Evolutionary conservation across 2,797 vertebrate genomes (phyloP).

Genomic region (Diceros bicornis): DNA sequence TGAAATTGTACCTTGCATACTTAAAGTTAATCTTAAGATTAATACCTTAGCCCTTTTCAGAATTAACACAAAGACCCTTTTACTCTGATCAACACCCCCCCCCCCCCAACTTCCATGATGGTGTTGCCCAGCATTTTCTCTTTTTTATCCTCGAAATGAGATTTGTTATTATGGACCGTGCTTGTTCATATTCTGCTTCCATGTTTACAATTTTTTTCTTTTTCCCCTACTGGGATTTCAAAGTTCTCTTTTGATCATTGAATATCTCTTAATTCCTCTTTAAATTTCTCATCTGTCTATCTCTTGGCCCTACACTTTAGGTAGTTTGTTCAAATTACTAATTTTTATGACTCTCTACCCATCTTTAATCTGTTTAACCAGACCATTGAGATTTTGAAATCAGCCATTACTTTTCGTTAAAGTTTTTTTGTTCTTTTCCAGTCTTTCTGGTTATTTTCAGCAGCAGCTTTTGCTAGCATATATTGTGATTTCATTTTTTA

Average conservation of each 20-base stretch:
- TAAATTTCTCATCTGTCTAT: neutral
- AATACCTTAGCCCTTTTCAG: neutral
- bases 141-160: neutral
- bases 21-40: neutral
- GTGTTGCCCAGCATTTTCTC: neutral
- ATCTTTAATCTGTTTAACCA: neutral
- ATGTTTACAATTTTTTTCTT: neutral
- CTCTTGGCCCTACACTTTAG: neutral
- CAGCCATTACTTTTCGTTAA: neutral
- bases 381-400: conserved; percentile 17
- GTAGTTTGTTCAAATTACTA: neutral
- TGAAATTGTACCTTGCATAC: neutral
- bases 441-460: neutral
- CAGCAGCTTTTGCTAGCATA: neutral
- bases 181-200: neutral
- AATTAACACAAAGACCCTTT: neutral
- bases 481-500: neutral
- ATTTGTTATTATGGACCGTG: neutral
- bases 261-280: neutral
- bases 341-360: neutral
- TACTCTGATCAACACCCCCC: neutral
- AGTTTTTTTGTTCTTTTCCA: neutral
- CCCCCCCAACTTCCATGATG: neutral
- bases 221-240: neutral
- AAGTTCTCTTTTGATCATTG: neutral